Evolutionary conservation across 2,888 invertebrate species (phyloP), one percentile per base, ranked within the genome.

Genomic region (Parasteatoda lunata): DNA sequence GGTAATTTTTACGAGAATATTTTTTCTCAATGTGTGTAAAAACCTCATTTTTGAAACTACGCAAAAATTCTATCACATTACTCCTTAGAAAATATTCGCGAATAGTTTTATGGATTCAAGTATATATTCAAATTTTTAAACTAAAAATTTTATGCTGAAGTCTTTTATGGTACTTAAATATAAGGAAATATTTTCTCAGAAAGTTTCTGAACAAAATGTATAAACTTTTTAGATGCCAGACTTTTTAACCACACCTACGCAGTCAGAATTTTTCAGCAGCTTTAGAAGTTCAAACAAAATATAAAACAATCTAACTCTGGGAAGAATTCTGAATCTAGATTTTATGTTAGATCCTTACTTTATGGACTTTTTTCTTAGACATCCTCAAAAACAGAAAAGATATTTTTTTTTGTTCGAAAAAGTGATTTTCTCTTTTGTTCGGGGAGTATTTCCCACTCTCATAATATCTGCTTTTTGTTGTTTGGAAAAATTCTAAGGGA

Each of bases 391-490:
- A 59, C 59, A 59, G 59, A 59, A 59, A 59, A 59, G 59, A 59
- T n/a, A n/a, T 13, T 59, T 59, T n/a, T 8, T n/a, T 59, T 4
- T n/a, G 3, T 13, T 13, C 4, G 9, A 59, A 8, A 59, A n/a
- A 59, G 59, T 13, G 59, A 59, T 59, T 59, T 59, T 59, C 59
- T n/a, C 59, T 8, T 59, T 59, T 11, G 5, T 5, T 59, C 7
- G 9, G 59, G 59, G 59, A 13, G 59, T 59, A 4, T 59, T 59
- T 59, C 9, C 59, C 9, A 30, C n/a, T 7, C 59, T 59, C n/a
- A 59, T 59, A 59, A 59, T 59, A 59, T 59, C 59, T 13, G n/a
- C n/a, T 59, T 59, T 59, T 59, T 59, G 59, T 59, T n/a, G 59
- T 59, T 59, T 0, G 59, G 59, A 59, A 59, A 59, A 59, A 59